Evolutionary conservation across 2,113 vertebrate genomes (phyloP).

Genomic region (Labrus mixtus): DNA sequence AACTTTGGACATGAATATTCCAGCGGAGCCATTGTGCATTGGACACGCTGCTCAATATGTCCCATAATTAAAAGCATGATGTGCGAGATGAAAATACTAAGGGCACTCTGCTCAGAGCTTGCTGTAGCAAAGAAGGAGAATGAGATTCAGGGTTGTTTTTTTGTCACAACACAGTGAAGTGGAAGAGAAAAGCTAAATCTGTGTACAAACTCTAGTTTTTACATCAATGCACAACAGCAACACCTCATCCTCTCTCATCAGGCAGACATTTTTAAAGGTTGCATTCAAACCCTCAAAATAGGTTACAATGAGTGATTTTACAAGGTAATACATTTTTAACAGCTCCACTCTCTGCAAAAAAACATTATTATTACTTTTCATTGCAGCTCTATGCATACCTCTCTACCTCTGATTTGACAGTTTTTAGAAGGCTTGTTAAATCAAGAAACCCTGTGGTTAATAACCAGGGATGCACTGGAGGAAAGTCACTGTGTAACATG

Average conservation of each 20-base stretch:
- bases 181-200: slow-evolving; percentile 1
- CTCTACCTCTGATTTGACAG: too few relatives aligned
- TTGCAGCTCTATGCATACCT: too few relatives aligned
- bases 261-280: background rate
- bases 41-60: slow-evolving; percentile 65
- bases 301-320: background rate
- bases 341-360: too few relatives aligned
- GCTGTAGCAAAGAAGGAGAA: background rate
- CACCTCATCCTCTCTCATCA: background rate
- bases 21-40: slow-evolving; percentile 54
- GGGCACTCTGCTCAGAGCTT: slow-evolving; percentile 26
- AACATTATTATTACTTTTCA: too few relatives aligned
- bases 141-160: slow-evolving; percentile 5
- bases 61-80: slow-evolving; percentile 69
- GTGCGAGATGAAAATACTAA: slow-evolving; percentile 62
- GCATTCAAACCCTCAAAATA: background rate
- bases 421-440: too few relatives aligned
- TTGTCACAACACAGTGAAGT: background rate
- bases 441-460: too few relatives aligned
- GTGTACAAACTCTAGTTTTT: background rate
- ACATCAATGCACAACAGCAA: background rate
- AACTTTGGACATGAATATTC: slow-evolving; percentile 80
- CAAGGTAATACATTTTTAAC: too few relatives aligned
- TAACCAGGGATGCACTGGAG: too few relatives aligned
- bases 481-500: too few relatives aligned